These are phyloP conservation scores for Ecdyonurus torrentis DNA, from an alignment of 2,888 invertebrate species.

Conservation along the genomic window DNA sequence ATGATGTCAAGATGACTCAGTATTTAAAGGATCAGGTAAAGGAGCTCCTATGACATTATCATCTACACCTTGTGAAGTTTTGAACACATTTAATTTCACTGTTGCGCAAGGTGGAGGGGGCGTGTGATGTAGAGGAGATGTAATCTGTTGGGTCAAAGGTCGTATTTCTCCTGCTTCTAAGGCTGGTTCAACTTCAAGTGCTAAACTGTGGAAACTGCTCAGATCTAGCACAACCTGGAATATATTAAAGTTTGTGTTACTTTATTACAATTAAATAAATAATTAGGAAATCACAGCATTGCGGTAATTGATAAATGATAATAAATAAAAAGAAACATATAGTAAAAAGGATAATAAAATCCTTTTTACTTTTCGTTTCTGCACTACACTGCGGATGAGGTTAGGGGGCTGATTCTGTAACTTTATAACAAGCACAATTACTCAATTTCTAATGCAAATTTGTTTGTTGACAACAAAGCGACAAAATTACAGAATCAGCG, in stretches of 20 bases:
- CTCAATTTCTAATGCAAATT: no score
- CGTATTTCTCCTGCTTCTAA: slow-evolving; percentile 33
- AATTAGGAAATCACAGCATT: no score
- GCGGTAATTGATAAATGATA: no score
- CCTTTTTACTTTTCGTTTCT: no score
- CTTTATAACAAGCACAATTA: no score
- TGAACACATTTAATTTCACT: slow-evolving; percentile 6
- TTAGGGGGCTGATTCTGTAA: no score
- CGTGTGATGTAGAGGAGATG: neutral
- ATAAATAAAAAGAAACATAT: no score
- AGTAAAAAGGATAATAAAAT: no score
- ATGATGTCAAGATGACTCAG: no score
- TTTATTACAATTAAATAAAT: neutral
- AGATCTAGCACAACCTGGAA: neutral
- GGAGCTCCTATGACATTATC: slow-evolving; percentile 6
- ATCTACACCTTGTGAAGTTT: neutral
- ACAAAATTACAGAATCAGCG: no score
- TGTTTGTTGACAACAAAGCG: no score
- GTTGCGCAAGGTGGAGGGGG: neutral
- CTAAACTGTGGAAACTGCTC: slow-evolving; percentile 25
- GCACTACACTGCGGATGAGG: no score
- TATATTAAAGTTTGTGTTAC: neutral
- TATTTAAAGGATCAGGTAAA: slow-evolving; percentile 6
- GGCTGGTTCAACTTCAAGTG: slow-evolving; percentile 34
- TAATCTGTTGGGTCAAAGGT: slow-evolving; percentile 18